Evolutionary conservation across 1,140 invertebrate genomes (phyloP).

Genomic region (Riptortus pedestris): DNA sequence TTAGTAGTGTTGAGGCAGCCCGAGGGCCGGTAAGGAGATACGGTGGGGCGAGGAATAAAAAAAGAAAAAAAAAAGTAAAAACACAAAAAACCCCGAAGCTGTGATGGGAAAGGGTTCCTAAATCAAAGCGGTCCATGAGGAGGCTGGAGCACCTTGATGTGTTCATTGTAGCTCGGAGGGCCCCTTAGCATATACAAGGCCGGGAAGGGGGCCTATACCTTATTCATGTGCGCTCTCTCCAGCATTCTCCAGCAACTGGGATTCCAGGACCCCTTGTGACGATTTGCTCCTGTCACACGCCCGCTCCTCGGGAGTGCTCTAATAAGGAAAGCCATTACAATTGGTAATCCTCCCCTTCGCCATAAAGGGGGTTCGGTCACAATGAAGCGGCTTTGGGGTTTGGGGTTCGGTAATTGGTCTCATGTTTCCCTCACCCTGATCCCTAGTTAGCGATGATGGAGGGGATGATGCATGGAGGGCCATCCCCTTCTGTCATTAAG

Average conservation of each 20-base stretch:
- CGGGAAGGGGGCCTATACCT: not conserved
- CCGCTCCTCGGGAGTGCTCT: not conserved
- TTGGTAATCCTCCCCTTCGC: too few species aligned
- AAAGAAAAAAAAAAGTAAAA: not conserved
- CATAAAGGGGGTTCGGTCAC: not conserved
- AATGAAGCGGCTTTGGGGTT: not conserved
- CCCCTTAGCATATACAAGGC: not conserved
- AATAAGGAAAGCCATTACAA: conserved; percentile 3
- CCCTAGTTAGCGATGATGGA: not conserved
- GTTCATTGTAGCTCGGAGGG: not conserved
- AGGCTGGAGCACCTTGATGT: not conserved
- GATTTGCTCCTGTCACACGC: conserved; percentile 5
- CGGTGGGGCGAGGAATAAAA: not conserved
- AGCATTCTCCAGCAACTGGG: too few species aligned
- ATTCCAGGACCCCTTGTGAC: not conserved
- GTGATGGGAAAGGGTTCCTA: too few species aligned
- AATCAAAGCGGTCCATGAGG: too few species aligned
- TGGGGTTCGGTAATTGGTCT: too few species aligned
- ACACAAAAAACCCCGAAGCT: too few species aligned
- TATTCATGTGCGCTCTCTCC: too few species aligned
- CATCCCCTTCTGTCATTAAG: too few species aligned
- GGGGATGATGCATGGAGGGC: not conserved
- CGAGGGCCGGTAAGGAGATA: not conserved
- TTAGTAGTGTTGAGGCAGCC: too few species aligned
- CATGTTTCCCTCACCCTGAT: not conserved